Base-by-base conservation (phyloP, 2,113 vertebrate genomes). In the Lepisosteus oculatus region DNA sequence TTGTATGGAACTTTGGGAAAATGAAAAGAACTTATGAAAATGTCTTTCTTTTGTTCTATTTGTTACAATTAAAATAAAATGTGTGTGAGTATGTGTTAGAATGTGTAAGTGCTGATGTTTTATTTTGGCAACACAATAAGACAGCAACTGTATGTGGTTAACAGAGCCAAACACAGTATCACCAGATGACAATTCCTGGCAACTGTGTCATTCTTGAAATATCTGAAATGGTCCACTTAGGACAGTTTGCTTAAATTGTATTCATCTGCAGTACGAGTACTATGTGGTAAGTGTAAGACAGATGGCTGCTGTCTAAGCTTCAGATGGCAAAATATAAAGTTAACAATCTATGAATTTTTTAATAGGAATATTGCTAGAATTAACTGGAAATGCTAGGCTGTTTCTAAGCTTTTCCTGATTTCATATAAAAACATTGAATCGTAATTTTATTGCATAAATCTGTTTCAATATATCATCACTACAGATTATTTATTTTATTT, bases 71-170 rank as follows among this genome's bases (percentile, higher is more conserved):
- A 43, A 41, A 74, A 61, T 62, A 75, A 73, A 79, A 71, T 72
- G 72, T 73, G 77, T 66, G 72, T 83, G 81, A 85, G 87, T 86
- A 84, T 80, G 29, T 29, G 29, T 29, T 29, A 29, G 29, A 29
- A 29, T 29, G 29, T 29, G 29, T 29, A 29, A 29, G 29, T 29
- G 29, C 29, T 29, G 29, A 29, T 29, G 29, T 29, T 29, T 29
- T 2, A 7, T 44, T 61, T 47, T 41, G 15, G 61, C 15, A 29
- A 29, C 29, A 29, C 29, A 29, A 29, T 29, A 29, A 29, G 29
- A 29, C 29, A 29, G 29, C 29, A 29, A 29, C 29, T 29, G 29
- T 29, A 29, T 29, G 29, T 29, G 29, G 29, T 29, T 62, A 42
- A 57, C 17, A 42, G 29, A 55, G 41, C 61, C 61, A 71, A 15